These are phyloP conservation scores for Lepidocolaptes lacrymiger DNA, from an alignment of 2,797 vertebrate genomes.

Conservation along the genomic window DNA sequence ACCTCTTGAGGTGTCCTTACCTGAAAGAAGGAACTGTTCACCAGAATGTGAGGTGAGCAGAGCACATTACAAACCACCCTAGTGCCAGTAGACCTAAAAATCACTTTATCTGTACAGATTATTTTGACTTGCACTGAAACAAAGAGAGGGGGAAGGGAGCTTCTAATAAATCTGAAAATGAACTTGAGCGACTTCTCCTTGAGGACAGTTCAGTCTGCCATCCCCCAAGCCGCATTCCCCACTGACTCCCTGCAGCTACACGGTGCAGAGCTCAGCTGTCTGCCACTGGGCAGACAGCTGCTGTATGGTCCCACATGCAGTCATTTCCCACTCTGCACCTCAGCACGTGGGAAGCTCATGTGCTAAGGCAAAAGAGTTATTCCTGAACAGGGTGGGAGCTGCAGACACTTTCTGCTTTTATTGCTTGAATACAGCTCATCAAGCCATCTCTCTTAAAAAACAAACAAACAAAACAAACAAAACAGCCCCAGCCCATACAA, in stretches of 20 bases:
- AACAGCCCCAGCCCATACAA: too few species aligned
- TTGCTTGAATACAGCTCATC: not conserved
- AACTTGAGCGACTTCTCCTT: not conserved
- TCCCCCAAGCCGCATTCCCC: not conserved
- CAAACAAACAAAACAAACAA: too few species aligned
- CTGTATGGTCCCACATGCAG: not conserved
- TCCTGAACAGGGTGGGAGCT: not conserved
- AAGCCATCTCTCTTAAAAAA: not conserved
- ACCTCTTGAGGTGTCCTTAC: not conserved
- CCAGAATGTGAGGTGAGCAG: not conserved
- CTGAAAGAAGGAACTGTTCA: not conserved
- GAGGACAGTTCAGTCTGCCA: not conserved
- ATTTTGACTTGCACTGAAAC: not conserved
- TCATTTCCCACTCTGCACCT: not conserved
- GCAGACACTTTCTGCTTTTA: not conserved
- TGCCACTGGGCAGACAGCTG: not conserved
- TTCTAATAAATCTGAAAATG: not conserved
- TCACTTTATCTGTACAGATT: not conserved
- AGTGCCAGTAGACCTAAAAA: not conserved
- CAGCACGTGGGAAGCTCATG: not conserved
- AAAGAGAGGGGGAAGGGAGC: fast-evolving
- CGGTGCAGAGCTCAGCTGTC: not conserved
- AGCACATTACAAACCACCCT: not conserved
- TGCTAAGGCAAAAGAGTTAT: not conserved
- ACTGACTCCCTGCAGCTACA: not conserved